Base-by-base conservation (phyloP, 2,888 invertebrate species). In the Teleogryllus oceanicus region DNA sequence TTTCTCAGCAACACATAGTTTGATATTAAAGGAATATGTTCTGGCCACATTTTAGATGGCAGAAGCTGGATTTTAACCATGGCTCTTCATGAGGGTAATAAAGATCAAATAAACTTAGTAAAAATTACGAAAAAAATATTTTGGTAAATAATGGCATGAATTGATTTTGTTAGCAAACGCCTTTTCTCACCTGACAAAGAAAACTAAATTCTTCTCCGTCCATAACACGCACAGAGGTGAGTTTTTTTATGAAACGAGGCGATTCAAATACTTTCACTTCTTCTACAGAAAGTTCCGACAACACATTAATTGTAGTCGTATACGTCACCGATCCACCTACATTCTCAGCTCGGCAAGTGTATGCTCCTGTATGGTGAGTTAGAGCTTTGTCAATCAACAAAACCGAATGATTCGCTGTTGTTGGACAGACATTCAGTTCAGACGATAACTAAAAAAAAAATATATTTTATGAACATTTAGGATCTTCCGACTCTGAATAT, bases 311-410 rank as follows among this genome's bases (percentile, higher is more conserved):
- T 24, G 92, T 92, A 2, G 96, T 94, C 0, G 95, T 94, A 83
- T 93, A 94, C 18, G 94, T 94, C 11, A 96, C 94, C 0, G 95
- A 95, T 12, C 97, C 97, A 78, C 92, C 94, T 78, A 94, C 94
- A 87, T 97, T 97, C 87, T 96, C 94, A 3, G 97, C 97, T 84
- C 95, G 90, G 84, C 96, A 96, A 24, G 95, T 96, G 84, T 95
- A 93, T 50, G 92, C 90, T 24, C 96, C 96, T 80, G 91, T 89
- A 84, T 90, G 90, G 85, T 94, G 92, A 80, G 91, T 89, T 80
- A 89, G 90, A 77, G 94, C 90, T 85, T 93, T 92, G 84, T 92
- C 92, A 82, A 96, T 92, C 83, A 94, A 88, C 21, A 96, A 88
- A 80, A 94, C 91, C 18, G 96, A 95, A 84, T 92, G 91, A 85